Base-by-base conservation (phyloP, 2,113 vertebrate species). In the Hemicordylus capensis region DNA sequence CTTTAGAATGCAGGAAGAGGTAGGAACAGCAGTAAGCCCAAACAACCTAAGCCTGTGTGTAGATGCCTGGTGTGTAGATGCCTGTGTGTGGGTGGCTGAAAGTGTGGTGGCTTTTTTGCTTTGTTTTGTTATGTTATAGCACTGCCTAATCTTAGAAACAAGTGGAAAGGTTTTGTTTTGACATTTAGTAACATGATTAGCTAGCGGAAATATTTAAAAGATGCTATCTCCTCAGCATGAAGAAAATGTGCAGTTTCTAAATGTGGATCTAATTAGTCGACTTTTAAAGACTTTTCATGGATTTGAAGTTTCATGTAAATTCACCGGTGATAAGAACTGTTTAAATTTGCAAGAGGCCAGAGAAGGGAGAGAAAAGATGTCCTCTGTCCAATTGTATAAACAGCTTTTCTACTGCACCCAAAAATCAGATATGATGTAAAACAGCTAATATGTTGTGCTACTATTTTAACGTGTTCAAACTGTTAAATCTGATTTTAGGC, bases 191-290 rank as follows among this genome's bases (percentile, higher is more conserved):
- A 54, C 42, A 76, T 39, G 59, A 76, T 51, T 66, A 64, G n/a
- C 46, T 54, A 44, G 46, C 28, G 20, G 73, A 54, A 54, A 54
- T 42, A 24, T 56, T 56, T 81, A 51, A 51, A 69, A 56, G 80
- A 70, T 81, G 34, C 70, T 81, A 70, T 81, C 80, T 42, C 48
- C 22, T 56, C 24, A 70, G 37, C n/a, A 39, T 42, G 24, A 70
- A 81, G 51, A 76, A 66, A 76, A 66, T 76, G 66, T 72, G 46
- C 34, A 20, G 24, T 76, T 69, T 69, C 63, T 77, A 84, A 77
- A 77, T 69, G 63, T 77, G 28, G 17, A 31, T 77, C 7, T 34
- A 67, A n/a, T 69, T 67, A 44, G 63, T 58, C 44, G 83, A 77
- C 19, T 77, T 74, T 48, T 66, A 75, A 48, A 54, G 61, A n/a